Base-by-base conservation (phyloP, 1,140 invertebrate species). In the Aphis gossypii region DNA sequence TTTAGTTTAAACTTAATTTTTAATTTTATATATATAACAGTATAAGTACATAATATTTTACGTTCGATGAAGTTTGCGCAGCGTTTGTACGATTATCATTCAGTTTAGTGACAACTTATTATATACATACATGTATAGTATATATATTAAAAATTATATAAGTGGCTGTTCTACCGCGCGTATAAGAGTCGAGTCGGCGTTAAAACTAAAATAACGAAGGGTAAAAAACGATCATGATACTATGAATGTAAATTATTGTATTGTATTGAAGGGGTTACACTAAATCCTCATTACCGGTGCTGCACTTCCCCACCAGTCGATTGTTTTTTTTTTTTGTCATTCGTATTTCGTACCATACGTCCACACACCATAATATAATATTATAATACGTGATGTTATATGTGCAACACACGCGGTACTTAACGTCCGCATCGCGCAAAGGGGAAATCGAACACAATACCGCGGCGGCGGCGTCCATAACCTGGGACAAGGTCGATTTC, bases 401-500 rank as follows among this genome's bases (percentile, higher is more conserved):
- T 44, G 41, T 18, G 44, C 41, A 76, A 76, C 30, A 76, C 60
- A 86, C 84, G n/a, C 25, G 21, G 41, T 92, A 83, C 44, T 93
- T 41, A n/a, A 9, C 48, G 35, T 93, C 11, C 21, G n/a, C n/a
- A 14, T 38, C 41, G 90, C 3, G 90, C 51, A 93, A 93, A 44
- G 51, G 82, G 76, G 51, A 84, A 76, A 93, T 84, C 82, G 76
- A 54, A 56, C n/a, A 35, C 25, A 25, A 54, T 41, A 51, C 21
- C 60, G 30, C 60, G 60, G 3, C 60, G 60, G 60, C 30, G 30
- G 4, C 82, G 92, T 84, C 92, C 92, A 56, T 93, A 54, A 93
- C 92, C 92, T 93, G 82, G 82, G 92, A 1, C 92, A 93, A 93
- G 82, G 92, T 86, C 38, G 35, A 84, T 51, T 84, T 21, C n/a